These are phyloP conservation scores for Cryptocephalus primarius DNA, from an alignment of 2,888 invertebrate genomes.

Conservation along the genomic window DNA sequence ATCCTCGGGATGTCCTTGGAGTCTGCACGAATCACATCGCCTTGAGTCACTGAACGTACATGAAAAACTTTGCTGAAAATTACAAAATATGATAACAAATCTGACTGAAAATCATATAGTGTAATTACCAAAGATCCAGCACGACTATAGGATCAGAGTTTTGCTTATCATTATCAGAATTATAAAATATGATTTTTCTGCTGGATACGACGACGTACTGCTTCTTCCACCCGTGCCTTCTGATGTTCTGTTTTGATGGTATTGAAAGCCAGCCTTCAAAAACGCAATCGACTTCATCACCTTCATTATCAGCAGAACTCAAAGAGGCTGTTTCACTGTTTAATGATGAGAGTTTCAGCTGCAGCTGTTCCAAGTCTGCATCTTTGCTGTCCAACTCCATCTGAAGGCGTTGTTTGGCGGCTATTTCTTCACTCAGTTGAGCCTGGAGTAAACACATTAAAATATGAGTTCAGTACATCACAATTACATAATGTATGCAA, in stretches of 20 bases:
- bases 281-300: constrained; percentile 59
- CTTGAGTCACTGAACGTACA: constrained; percentile 96
- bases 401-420: constrained; percentile 65
- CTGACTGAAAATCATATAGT: background rate
- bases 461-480: background rate
- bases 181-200: constrained; percentile 94
- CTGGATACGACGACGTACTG: constrained; percentile 96
- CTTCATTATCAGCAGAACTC: constrained; percentile 82
- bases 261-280: constrained; percentile 95
- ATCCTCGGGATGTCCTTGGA: constrained; percentile 98
- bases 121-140: constrained; percentile 79
- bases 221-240: constrained; percentile 92
- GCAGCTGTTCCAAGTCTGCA: constrained; percentile 87
- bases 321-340: constrained; percentile 84
- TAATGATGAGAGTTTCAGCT: constrained; percentile 68
- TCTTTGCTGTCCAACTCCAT: constrained; percentile 98
- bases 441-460: constrained; percentile 48
- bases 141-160: constrained; percentile 92
- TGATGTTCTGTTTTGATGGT: constrained; percentile 90
- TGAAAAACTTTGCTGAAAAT: constrained; percentile 87
- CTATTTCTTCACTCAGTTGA: constrained; percentile 71
- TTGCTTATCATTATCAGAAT: constrained; percentile 86
- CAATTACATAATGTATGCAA: background rate
- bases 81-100: background rate
- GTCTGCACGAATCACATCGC: constrained; percentile 97